Conservation (phyloP, 2,888 invertebrate genomes). For the Crepidodera aurea region DNA sequence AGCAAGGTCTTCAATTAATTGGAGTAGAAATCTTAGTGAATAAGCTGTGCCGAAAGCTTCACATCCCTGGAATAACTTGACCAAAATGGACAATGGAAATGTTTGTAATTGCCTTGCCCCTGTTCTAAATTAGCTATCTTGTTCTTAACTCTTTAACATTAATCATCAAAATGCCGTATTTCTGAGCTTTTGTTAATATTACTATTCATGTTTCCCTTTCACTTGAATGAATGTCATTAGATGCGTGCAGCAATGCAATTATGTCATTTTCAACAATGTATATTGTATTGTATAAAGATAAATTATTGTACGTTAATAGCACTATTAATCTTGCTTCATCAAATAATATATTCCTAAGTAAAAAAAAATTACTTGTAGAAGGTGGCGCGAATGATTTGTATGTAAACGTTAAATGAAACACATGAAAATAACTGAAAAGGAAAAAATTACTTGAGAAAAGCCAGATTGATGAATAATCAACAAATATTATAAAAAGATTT, state of each 20-base stretch:
- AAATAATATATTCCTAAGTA: too few species aligned
- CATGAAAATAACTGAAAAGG: too few species aligned
- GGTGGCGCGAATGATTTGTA: too few species aligned
- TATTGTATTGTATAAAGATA: not conserved
- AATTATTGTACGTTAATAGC: constrained; percentile 5
- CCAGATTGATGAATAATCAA: too few species aligned
- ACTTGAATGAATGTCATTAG: not conserved
- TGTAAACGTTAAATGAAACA: too few species aligned
- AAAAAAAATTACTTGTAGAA: too few species aligned
- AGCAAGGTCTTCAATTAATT: constrained; percentile 51
- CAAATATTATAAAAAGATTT: too few species aligned
- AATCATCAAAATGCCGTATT: constrained; percentile 43
- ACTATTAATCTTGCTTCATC: too few species aligned
- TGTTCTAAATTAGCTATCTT: constrained; percentile 44
- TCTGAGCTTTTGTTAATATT: constrained; percentile 34
- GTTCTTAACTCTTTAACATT: constrained; percentile 47
- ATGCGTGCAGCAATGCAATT: constrained; percentile 9
- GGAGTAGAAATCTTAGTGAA: constrained; percentile 49
- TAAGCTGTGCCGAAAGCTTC: constrained; percentile 46
- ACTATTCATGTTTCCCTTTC: constrained; percentile 5
- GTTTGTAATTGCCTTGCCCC: constrained; percentile 42
- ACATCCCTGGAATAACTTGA: constrained; percentile 52
- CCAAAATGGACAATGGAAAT: constrained; percentile 51
- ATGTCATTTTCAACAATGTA: not conserved
- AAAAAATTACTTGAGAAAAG: too few species aligned